These are phyloP conservation scores for Brassicogethes aeneus DNA, from an alignment of 2,888 invertebrate species.

Conservation along the genomic window DNA sequence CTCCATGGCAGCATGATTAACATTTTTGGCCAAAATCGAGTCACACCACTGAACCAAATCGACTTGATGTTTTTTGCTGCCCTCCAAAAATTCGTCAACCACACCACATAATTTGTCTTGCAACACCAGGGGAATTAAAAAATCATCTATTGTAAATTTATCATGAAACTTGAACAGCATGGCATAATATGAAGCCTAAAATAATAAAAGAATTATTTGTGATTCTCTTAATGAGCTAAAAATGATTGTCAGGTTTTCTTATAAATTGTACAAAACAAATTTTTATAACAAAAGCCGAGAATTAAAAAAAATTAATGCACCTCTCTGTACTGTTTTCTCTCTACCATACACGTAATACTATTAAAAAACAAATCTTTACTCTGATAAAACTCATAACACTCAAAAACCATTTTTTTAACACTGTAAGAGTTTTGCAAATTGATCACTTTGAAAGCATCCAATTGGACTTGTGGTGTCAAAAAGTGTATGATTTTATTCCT, in stretches of 20 bases:
- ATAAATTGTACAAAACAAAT: slow-evolving; percentile 3
- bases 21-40: slow-evolving; percentile 53
- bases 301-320: slow-evolving; percentile 28
- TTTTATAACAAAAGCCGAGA: slow-evolving; percentile 2
- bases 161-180: slow-evolving; percentile 57
- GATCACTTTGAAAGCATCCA: slow-evolving; percentile 64
- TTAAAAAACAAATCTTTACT: slow-evolving; percentile 55
- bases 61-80: slow-evolving; percentile 55
- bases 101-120: slow-evolving; percentile 71
- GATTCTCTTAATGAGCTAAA: background rate
- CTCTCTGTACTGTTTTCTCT: slow-evolving; percentile 57
- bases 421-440: slow-evolving; percentile 56
- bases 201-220: slow-evolving; percentile 5
- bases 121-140: slow-evolving; percentile 68
- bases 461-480: slow-evolving; percentile 50
- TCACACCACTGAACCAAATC: slow-evolving; percentile 64
- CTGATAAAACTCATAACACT: slow-evolving; percentile 53
- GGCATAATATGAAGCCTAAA: slow-evolving; percentile 60
- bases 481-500: slow-evolving; percentile 40
- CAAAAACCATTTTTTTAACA: slow-evolving; percentile 54
- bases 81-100: slow-evolving; percentile 60
- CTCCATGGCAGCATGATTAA: slow-evolving; percentile 45
- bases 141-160: slow-evolving; percentile 58
- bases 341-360: slow-evolving; percentile 49
- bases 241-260: background rate